These are phyloP conservation scores for Hypsibius dujardini DNA, from an alignment of 1,140 invertebrate genomes.

Conservation along the genomic window DNA sequence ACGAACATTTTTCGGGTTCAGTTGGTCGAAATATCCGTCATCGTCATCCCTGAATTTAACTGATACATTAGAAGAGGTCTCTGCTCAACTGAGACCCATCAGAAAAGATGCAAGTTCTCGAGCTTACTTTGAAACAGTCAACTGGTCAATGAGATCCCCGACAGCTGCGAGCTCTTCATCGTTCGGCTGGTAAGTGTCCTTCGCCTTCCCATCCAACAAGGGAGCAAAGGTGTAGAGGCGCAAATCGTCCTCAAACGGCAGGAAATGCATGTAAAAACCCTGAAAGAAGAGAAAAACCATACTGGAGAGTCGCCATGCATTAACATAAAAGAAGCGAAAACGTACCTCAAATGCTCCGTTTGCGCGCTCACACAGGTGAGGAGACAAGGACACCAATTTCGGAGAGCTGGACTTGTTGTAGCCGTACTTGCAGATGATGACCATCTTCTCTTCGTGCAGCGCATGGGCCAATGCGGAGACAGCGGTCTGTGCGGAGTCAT, in stretches of 20 bases:
- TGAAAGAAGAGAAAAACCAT: not conserved
- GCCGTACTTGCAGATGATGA: slow-evolving; percentile 9
- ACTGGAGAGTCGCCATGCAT: not conserved
- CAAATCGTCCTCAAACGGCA: slow-evolving; percentile 5
- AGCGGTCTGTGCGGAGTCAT: not conserved
- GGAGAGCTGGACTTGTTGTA: not conserved
- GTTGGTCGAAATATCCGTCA: no score
- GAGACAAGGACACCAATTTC: not conserved
- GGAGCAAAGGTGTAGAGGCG: not conserved
- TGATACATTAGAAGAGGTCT: no score
- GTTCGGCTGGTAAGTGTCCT: not conserved
- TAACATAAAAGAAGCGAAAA: not conserved
- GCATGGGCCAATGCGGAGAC: not conserved
- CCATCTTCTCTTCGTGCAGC: not conserved
- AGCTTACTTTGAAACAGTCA: not conserved
- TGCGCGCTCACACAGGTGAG: not conserved
- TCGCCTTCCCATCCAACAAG: not conserved
- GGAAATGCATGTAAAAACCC: slow-evolving; percentile 1
- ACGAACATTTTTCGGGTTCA: slow-evolving; percentile 9
- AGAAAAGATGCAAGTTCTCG: no score
- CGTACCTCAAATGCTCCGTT: not conserved
- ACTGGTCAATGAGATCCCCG: not conserved
- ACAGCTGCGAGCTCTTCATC: not conserved
- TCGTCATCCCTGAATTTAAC: no score
- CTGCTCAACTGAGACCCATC: no score